Conservation (phyloP, 2,888 invertebrate genomes). For the Diploptera punctata region DNA sequence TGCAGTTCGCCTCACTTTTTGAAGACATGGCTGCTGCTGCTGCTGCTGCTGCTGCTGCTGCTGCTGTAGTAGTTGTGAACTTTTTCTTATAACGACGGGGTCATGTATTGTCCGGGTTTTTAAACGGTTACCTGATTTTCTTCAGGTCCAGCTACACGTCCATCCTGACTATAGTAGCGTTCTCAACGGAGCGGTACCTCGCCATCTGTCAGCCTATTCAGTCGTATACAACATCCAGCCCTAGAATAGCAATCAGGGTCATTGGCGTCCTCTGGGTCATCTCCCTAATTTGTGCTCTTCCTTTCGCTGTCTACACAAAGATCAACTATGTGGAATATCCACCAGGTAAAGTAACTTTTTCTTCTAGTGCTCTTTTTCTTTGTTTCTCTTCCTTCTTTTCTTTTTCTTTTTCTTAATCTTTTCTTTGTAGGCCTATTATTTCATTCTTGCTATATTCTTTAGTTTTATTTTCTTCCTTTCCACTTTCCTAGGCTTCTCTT, state of each 20-base stretch:
- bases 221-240: constrained; percentile 81
- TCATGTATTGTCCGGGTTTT: no score
- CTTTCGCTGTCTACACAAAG: constrained; percentile 76
- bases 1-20: no score
- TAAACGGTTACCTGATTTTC: no score
- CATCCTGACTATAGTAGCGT: constrained; percentile 89
- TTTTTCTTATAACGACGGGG: no score
- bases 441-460: no score
- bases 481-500: no score
- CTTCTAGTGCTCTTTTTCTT: not conserved
- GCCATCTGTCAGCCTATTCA: constrained; percentile 91
- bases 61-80: no score
- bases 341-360: constrained; percentile 56
- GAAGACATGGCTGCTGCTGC: no score
- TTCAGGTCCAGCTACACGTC: constrained; percentile 89
- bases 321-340: constrained; percentile 80
- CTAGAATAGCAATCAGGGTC: constrained; percentile 80
- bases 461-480: no score
- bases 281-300: constrained; percentile 75
- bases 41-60: no score
- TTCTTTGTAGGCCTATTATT: no score
- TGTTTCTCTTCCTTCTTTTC: constrained; percentile 22
- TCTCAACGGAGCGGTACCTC: constrained; percentile 88
- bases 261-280: constrained; percentile 79
- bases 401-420: constrained; percentile 20